phyloP scores from a whole-genome alignment of 2,797 vertebrate species.

The Otolemur crassicaudatus region DNA sequence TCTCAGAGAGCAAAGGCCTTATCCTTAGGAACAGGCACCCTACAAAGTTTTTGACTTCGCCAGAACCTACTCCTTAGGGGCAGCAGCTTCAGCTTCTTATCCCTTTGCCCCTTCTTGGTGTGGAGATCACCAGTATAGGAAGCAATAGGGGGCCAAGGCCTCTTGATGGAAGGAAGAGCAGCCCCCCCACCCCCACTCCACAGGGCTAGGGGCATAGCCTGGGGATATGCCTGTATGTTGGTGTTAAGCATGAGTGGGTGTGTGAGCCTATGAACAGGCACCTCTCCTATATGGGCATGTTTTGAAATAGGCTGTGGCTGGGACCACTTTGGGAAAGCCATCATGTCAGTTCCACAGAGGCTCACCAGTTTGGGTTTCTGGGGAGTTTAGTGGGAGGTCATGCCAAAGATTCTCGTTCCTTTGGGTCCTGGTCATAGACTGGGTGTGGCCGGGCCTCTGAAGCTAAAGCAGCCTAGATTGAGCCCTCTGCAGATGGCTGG shows the following conservation, averaged over 20 bases:
- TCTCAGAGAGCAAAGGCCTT: not conserved
- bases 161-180: not conserved
- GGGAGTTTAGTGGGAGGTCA: not conserved
- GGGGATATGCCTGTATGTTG: slow-evolving; percentile 34
- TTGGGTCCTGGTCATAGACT: not conserved
- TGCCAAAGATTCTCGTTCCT: slow-evolving; percentile 2
- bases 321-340: not conserved
- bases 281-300: not conserved
- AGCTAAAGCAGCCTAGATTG: not conserved
- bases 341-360: not conserved
- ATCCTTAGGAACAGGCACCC: not conserved
- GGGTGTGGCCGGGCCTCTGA: not conserved
- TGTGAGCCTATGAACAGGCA: not conserved
- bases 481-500: not conserved
- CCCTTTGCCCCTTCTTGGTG: not conserved
- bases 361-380: not conserved
- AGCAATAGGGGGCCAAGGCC: not conserved
- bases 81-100: not conserved
- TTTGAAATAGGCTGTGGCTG: slow-evolving; percentile 48
- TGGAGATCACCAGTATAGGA: not conserved
- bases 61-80: not conserved
- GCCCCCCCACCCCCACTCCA: too few relatives aligned
- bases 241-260: slow-evolving; percentile 55
- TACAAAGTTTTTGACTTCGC: slow-evolving; percentile 69
- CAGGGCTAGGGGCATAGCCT: slow-evolving; percentile 18